Evolutionary conservation across 2,888 invertebrate genomes (phyloP).

Genomic region (Herminia tarsipennalis): DNA sequence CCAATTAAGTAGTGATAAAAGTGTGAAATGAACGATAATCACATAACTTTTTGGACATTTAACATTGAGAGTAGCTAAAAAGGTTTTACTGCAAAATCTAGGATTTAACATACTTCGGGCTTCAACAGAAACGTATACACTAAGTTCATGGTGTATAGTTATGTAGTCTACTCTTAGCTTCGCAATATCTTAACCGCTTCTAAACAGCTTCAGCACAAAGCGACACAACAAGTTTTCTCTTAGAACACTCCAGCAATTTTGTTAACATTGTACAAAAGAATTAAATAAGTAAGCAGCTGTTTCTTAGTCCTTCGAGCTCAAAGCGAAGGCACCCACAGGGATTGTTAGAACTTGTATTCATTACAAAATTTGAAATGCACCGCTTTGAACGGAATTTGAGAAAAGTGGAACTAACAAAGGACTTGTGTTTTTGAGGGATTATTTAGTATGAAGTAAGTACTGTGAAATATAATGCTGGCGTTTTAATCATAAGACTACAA

Average conservation of each 20-base stretch:
- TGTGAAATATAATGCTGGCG: too few relatives aligned
- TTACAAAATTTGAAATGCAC: slow-evolving; percentile 58
- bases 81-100: too few relatives aligned
- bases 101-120: too few relatives aligned
- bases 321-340: slow-evolving; percentile 34
- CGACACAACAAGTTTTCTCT: slow-evolving; percentile 38
- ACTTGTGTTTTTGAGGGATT: background rate
- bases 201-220: slow-evolving; percentile 25
- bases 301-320: slow-evolving; percentile 29
- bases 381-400: slow-evolving; percentile 25
- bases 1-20: too few relatives aligned
- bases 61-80: too few relatives aligned
- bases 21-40: too few relatives aligned
- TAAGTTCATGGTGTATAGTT: too few relatives aligned
- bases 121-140: too few relatives aligned
- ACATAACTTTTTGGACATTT: too few relatives aligned
- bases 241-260: slow-evolving; percentile 50
- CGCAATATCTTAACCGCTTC: background rate
- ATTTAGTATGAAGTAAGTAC: background rate
- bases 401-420: slow-evolving; percentile 3
- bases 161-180: background rate
- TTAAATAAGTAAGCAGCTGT: slow-evolving; percentile 55
- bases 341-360: slow-evolving; percentile 36
- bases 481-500: too few relatives aligned
- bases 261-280: slow-evolving; percentile 53